Evolutionary conservation across 2,113 vertebrate species (phyloP).

Genomic region (Stercorarius parasiticus): DNA sequence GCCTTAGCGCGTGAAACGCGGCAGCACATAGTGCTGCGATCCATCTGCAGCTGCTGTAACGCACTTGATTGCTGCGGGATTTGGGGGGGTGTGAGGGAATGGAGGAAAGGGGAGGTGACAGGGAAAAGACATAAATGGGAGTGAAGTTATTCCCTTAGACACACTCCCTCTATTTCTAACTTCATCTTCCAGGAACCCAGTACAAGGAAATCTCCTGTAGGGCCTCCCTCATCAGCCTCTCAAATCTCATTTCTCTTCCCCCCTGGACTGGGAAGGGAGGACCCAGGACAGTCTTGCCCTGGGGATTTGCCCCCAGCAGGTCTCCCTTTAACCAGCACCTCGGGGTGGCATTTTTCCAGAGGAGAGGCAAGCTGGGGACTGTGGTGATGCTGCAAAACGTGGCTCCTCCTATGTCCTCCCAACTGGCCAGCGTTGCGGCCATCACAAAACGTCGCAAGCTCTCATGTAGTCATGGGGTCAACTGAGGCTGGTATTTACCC

Average conservation of each 20-base stretch:
- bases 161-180: background rate
- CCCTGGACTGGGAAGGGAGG: background rate
- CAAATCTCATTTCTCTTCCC: background rate
- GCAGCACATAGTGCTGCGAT: background rate
- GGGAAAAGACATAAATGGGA: background rate
- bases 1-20: background rate
- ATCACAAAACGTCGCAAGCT: background rate
- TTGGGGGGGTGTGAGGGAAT: background rate
- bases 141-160: background rate
- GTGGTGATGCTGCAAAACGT: background rate
- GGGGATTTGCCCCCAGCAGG: background rate
- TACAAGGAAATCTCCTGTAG: background rate
- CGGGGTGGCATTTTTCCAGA: background rate
- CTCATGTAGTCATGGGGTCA: fast-evolving
- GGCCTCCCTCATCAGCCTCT: background rate
- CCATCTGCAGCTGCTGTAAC: constrained; percentile 1
- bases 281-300: background rate
- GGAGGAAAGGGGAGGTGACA: background rate
- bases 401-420: background rate
- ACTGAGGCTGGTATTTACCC: background rate
- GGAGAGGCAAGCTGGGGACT: background rate
- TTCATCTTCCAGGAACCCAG: background rate
- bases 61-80: background rate
- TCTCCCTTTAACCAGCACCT: background rate
- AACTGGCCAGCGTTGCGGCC: fast-evolving